These are phyloP conservation scores for Drosophila trapezifrons DNA, from an alignment of 1,140 invertebrate species.

Conservation along the genomic window DNA sequence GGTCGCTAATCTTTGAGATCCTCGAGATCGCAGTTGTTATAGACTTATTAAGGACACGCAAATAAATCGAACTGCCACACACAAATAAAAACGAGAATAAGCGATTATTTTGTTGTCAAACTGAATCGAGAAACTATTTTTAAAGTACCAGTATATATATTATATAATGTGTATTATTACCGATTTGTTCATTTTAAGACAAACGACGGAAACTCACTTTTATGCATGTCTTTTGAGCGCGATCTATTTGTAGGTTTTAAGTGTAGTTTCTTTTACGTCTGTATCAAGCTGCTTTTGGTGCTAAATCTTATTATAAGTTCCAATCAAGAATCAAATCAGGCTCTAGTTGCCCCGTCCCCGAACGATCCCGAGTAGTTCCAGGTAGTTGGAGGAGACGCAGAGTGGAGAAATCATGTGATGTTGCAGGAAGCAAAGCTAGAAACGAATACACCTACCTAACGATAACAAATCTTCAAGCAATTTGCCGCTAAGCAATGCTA, in stretches of 20 bases:
- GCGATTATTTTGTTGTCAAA: slow-evolving; percentile 44
- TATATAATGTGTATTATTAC: slow-evolving; percentile 16
- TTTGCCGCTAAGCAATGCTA: slow-evolving; percentile 35
- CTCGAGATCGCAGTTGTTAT: slow-evolving; percentile 25
- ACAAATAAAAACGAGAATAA: slow-evolving; percentile 15
- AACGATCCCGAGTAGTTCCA: slow-evolving; percentile 29
- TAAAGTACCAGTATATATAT: slow-evolving; percentile 32
- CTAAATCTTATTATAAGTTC: slow-evolving; percentile 68
- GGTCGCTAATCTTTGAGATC: slow-evolving; percentile 16
- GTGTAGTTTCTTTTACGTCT: slow-evolving; percentile 73
- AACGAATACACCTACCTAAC: slow-evolving; percentile 80
- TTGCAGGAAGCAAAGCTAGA: slow-evolving; percentile 81
- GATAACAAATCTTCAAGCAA: slow-evolving; percentile 57
- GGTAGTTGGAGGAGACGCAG: neutral
- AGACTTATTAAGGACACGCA: slow-evolving; percentile 30
- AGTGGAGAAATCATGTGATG: slow-evolving; percentile 69
- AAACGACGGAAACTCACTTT: slow-evolving; percentile 42
- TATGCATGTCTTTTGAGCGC: slow-evolving; percentile 61
- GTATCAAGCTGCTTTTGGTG: slow-evolving; percentile 77
- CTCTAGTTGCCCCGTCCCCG: slow-evolving; percentile 42
- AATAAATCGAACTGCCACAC: slow-evolving; percentile 64
- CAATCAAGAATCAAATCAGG: slow-evolving; percentile 45
- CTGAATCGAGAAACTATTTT: slow-evolving; percentile 58
- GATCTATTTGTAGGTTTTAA: slow-evolving; percentile 72
- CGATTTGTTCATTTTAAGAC: slow-evolving; percentile 61